These are phyloP conservation scores for Agrilus planipennis DNA, from an alignment of 1,140 invertebrate species.

Conservation along the genomic window DNA sequence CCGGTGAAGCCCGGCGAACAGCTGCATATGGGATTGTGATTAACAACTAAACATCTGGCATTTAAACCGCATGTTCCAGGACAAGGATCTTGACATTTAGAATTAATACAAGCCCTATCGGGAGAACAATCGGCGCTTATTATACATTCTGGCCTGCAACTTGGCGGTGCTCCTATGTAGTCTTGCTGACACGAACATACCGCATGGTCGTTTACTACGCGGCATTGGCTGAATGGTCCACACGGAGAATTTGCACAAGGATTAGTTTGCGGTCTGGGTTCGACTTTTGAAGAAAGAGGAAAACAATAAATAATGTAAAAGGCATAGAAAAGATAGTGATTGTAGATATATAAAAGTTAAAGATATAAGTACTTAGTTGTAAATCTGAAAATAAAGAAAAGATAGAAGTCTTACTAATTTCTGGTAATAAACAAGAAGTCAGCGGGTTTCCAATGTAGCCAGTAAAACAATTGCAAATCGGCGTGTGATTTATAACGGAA, in stretches of 20 bases:
- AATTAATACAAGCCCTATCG: slow-evolving; percentile 56
- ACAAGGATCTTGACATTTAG: slow-evolving; percentile 67
- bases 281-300: slow-evolving; percentile 28
- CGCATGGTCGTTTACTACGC: slow-evolving; percentile 47
- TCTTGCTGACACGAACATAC: slow-evolving; percentile 58
- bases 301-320: not conserved
- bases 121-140: slow-evolving; percentile 61
- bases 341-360: not conserved
- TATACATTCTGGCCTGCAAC: slow-evolving; percentile 62
- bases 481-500: slow-evolving; percentile 54
- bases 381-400: not conserved
- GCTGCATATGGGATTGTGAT: slow-evolving; percentile 66
- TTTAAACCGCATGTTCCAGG: slow-evolving; percentile 59
- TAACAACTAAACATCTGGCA: slow-evolving; percentile 59
- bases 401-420: slow-evolving; percentile 21
- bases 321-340: not conserved
- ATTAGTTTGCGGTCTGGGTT: slow-evolving; percentile 37
- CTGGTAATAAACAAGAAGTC: slow-evolving; percentile 37
- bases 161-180: slow-evolving; percentile 56
- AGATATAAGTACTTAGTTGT: not conserved
- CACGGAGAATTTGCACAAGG: slow-evolving; percentile 57
- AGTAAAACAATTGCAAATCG: slow-evolving; percentile 52
- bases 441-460: slow-evolving; percentile 55
- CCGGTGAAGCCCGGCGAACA: slow-evolving; percentile 54
- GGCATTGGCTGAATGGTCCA: slow-evolving; percentile 59